Evolutionary conservation across 1,140 invertebrate species (phyloP).

Genomic region (Rhopalosiphum maidis): DNA sequence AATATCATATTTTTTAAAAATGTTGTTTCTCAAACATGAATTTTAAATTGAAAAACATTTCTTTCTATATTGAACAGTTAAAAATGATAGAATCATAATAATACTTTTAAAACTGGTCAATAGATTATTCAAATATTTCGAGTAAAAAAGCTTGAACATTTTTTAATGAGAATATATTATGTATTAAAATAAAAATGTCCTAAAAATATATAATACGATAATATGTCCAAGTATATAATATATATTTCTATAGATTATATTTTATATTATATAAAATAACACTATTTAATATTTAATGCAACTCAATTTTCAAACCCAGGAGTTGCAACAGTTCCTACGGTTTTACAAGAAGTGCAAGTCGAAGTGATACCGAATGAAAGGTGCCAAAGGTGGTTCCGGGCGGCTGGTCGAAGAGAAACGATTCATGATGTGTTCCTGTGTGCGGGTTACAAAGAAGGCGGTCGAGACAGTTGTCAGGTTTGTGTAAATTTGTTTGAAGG

Average conservation of each 20-base stretch:
- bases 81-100: background rate
- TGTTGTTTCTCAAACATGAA: background rate
- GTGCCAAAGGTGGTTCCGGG: conserved; percentile 89
- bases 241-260: background rate
- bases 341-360: conserved; percentile 74
- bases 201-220: too few species aligned
- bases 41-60: background rate
- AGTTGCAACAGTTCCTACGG: conserved; percentile 64
- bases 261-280: background rate
- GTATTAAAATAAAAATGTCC: too few species aligned
- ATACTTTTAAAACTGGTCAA: background rate
- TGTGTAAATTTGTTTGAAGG: background rate
- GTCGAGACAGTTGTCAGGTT: conserved; percentile 68
- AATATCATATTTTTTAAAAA: background rate
- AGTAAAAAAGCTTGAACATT: background rate
- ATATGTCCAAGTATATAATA: too few species aligned
- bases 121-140: background rate
- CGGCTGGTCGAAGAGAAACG: conserved; percentile 85
- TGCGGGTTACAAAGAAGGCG: conserved; percentile 87
- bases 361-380: conserved; percentile 90
- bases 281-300: background rate
- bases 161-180: background rate
- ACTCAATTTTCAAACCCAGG: conserved; percentile 59
- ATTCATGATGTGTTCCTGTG: conserved; percentile 94
- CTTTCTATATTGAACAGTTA: background rate